phyloP scores from a whole-genome alignment of 1,140 invertebrate species.

The Medauroidea extradentata region DNA sequence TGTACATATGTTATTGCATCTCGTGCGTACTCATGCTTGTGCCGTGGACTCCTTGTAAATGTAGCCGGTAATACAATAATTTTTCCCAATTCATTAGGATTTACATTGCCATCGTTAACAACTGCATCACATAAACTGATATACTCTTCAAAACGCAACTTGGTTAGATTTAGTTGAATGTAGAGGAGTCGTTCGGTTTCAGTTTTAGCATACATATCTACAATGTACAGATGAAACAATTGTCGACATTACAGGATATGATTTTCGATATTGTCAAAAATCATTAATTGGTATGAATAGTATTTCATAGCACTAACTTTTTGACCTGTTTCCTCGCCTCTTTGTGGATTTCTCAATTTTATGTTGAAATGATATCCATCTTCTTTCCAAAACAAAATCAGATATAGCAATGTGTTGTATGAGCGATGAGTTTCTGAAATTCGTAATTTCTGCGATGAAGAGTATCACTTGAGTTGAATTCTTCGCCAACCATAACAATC shows the following conservation, averaged over 20 bases:
- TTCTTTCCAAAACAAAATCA: constrained; percentile 18
- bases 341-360: not conserved
- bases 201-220: constrained; percentile 40
- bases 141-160: constrained; percentile 46
- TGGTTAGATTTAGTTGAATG: constrained; percentile 32
- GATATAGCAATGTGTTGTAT: constrained; percentile 22
- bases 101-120: constrained; percentile 17
- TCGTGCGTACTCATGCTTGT: constrained; percentile 43
- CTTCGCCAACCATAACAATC: not conserved
- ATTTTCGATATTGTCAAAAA: constrained; percentile 27
- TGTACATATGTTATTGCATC: constrained; percentile 42
- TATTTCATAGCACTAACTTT: constrained; percentile 28
- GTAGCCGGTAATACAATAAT: constrained; percentile 35
- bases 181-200: constrained; percentile 38
- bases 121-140: constrained; percentile 41
- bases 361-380: constrained; percentile 17
- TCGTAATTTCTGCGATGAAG: no score
- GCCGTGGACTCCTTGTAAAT: constrained; percentile 37
- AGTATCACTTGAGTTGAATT: no score
- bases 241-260: constrained; percentile 30
- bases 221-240: constrained; percentile 39
- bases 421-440: not conserved
- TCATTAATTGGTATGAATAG: constrained; percentile 35
- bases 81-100: constrained; percentile 5
- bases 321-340: constrained; percentile 16